Evolutionary conservation across 2,888 invertebrate species (phyloP).

Genomic region (Tachina lurida): DNA sequence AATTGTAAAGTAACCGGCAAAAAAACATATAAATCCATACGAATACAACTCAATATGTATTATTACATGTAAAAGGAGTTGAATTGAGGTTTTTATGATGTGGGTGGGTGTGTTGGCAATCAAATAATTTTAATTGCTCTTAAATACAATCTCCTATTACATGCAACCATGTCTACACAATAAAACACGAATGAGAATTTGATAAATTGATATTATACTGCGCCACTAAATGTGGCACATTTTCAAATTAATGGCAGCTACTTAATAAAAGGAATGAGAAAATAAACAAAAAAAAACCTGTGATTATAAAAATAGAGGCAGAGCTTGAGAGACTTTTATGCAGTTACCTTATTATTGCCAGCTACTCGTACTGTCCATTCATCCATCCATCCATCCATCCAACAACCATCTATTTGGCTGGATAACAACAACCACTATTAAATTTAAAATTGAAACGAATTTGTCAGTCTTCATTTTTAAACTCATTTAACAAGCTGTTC

Average conservation of each 20-base stretch:
- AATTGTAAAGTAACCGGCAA: conserved; percentile 3
- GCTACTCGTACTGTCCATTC: conserved; percentile 18
- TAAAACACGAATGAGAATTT: conserved; percentile 36
- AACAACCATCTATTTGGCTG: background rate
- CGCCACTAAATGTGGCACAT: conserved; percentile 51
- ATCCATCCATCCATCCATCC: background rate
- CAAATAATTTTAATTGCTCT: conserved; percentile 62
- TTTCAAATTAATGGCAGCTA: conserved; percentile 62
- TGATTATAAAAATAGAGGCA: background rate
- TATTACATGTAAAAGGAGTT: conserved; percentile 29
- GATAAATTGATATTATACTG: conserved; percentile 58
- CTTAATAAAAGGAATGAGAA: conserved; percentile 45
- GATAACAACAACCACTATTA: conserved; percentile 49
- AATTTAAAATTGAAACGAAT: conserved; percentile 64
- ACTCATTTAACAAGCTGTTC: conserved; percentile 48
- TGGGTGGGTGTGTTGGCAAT: conserved; percentile 35
- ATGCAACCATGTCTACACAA: conserved; percentile 5
- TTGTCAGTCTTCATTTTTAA: conserved; percentile 59
- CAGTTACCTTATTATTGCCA: background rate
- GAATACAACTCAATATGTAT: background rate
- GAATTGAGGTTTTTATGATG: conserved; percentile 20
- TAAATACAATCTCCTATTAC: conserved; percentile 38
- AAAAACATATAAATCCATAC: background rate
- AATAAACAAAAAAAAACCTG: background rate
- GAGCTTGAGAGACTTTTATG: background rate